Evolutionary conservation across 2,113 vertebrate genomes (phyloP).

Genomic region (Dasyurus viverrinus): DNA sequence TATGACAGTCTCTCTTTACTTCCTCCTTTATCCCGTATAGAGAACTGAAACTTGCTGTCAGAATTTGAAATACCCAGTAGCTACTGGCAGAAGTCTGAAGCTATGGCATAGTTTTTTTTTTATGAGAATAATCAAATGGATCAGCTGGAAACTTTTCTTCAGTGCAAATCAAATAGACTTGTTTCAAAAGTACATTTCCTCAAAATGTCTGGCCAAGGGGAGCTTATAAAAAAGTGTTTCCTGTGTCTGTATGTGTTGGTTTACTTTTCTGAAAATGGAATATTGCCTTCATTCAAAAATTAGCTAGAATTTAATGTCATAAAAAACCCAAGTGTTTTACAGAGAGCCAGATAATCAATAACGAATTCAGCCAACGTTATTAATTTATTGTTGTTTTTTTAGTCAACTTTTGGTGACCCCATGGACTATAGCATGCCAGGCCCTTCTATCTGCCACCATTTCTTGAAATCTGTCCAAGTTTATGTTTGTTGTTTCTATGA

Average conservation of each 20-base stretch:
- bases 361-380: neutral
- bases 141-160: conserved; percentile 22
- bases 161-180: conserved; percentile 12
- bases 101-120: conserved; percentile 20
- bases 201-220: neutral
- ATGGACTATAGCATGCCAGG: too few species aligned
- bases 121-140: conserved; percentile 5
- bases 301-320: neutral
- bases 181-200: conserved; percentile 21
- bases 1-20: neutral
- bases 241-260: neutral
- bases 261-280: neutral
- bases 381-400: neutral
- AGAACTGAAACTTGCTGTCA: conserved; percentile 39
- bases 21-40: neutral
- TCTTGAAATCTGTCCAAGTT: neutral
- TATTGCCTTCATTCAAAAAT: neutral
- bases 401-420: too few species aligned
- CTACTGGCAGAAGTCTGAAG: conserved; percentile 28
- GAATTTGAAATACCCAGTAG: conserved; percentile 9
- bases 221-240: neutral
- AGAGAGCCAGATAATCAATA: neutral
- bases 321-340: neutral
- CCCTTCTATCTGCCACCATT: too few species aligned
- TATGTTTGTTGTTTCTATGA: neutral